Percentiles rank a stretch among this genome's conserved stretches.
These are phyloP conservation scores for Myathropa florea DNA, from an alignment of 2,888 invertebrate genomes.

Conservation along the genomic window DNA sequence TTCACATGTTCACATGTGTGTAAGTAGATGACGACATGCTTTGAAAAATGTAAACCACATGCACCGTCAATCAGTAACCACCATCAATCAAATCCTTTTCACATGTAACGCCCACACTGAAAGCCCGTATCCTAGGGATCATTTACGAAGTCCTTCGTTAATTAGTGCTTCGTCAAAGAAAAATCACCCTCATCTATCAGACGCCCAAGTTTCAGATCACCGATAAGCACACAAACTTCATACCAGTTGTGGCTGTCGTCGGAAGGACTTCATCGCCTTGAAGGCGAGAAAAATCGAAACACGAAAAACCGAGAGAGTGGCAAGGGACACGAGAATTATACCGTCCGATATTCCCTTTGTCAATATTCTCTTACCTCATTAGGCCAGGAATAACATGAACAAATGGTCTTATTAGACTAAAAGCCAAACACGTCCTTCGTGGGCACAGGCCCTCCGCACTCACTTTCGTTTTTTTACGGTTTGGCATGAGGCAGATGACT, in stretches of 20 bases:
- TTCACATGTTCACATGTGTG: not conserved
- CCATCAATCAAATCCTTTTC: constrained; percentile 32
- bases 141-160: not conserved
- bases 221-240: constrained; percentile 22
- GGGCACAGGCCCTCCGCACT: not conserved
- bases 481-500: not conserved
- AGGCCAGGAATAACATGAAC: constrained; percentile 56
- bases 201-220: constrained; percentile 35
- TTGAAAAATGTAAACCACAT: constrained; percentile 21
- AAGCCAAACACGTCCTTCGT: not conserved
- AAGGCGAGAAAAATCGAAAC: not conserved
- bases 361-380: constrained; percentile 65
- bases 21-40: not conserved
- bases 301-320: not conserved
- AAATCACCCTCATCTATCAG: constrained; percentile 52
- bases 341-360: constrained; percentile 30
- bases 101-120: constrained; percentile 5
- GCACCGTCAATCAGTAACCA: constrained; percentile 24
- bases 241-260: constrained; percentile 1
- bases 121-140: not conserved
- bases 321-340: constrained; percentile 14
- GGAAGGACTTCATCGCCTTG: constrained; percentile 10
- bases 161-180: constrained; percentile 32
- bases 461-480: not conserved
- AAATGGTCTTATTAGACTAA: constrained; percentile 47